A percentile compares a stretch with the other conserved stretches of the same genome.
Evolutionary conservation across 1,140 invertebrate species (phyloP).

Genomic region (Batillaria attramentaria): DNA sequence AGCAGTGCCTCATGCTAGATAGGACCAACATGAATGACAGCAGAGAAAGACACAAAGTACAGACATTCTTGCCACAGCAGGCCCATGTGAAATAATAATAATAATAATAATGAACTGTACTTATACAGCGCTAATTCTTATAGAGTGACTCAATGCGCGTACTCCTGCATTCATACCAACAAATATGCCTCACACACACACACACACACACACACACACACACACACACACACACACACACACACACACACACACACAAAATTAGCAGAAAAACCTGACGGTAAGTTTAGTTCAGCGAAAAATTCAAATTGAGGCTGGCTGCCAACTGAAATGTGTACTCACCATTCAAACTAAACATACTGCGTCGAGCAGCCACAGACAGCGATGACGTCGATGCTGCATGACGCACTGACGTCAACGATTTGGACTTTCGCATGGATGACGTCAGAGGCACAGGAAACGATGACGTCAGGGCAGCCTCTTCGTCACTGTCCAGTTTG

Average conservation of each 20-base stretch:
- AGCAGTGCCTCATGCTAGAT: too few relatives aligned
- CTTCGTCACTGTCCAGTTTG: background rate
- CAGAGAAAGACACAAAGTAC: background rate
- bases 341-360: constrained; percentile 3
- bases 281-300: too few relatives aligned
- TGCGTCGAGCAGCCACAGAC: background rate
- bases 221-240: background rate
- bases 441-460: background rate
- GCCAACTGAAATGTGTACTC: background rate
- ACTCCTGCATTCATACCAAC: too few relatives aligned
- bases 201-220: background rate
- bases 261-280: background rate
- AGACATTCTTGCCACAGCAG: too few relatives aligned
- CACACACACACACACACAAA: background rate
- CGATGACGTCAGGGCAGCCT: background rate
- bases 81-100: too few relatives aligned
- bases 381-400: background rate
- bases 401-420: constrained; percentile 4
- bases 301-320: background rate
- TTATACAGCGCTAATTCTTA: too few relatives aligned
- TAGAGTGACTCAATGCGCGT: too few relatives aligned
- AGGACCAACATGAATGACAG: too few relatives aligned
- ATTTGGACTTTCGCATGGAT: background rate
- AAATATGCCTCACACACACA: too few relatives aligned
- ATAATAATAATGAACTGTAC: background rate